Evolutionary conservation across 2,113 vertebrate species (phyloP).

Genomic region (Ursus arctos): DNA sequence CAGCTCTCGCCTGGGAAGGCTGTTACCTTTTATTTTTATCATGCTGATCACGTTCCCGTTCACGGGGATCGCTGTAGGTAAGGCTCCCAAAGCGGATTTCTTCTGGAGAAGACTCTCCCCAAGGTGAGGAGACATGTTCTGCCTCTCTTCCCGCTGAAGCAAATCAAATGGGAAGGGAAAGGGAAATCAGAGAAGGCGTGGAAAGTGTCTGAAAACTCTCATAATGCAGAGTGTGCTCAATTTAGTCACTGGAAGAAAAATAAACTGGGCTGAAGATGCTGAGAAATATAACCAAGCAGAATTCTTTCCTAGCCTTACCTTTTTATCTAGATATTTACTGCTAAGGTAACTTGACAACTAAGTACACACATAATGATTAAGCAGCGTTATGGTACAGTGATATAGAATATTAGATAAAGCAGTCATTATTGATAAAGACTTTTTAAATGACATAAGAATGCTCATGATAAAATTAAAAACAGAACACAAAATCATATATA

Average conservation of each 20-base stretch:
- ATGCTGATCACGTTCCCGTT: constrained; percentile 96
- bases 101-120: constrained; percentile 96
- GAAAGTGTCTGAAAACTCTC: not conserved
- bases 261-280: not conserved
- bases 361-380: not conserved
- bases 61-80: constrained; percentile 92
- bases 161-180: constrained; percentile 20
- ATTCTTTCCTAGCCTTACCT: not conserved
- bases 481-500: not conserved
- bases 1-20: accelerated
- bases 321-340: not conserved
- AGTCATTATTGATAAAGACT: not conserved
- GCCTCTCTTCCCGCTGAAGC: constrained; percentile 90
- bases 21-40: constrained; percentile 97
- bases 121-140: constrained; percentile 91
- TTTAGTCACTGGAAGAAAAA: not conserved
- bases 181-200: not conserved
- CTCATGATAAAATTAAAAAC: constrained; percentile 25
- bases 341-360: not conserved
- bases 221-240: not conserved
- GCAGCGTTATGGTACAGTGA: not conserved
- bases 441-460: not conserved
- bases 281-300: not conserved
- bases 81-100: constrained; percentile 94
- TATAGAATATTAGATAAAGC: not conserved